These are phyloP conservation scores for Neosalanx taihuensis DNA, from an alignment of 2,797 vertebrate genomes.

Conservation along the genomic window DNA sequence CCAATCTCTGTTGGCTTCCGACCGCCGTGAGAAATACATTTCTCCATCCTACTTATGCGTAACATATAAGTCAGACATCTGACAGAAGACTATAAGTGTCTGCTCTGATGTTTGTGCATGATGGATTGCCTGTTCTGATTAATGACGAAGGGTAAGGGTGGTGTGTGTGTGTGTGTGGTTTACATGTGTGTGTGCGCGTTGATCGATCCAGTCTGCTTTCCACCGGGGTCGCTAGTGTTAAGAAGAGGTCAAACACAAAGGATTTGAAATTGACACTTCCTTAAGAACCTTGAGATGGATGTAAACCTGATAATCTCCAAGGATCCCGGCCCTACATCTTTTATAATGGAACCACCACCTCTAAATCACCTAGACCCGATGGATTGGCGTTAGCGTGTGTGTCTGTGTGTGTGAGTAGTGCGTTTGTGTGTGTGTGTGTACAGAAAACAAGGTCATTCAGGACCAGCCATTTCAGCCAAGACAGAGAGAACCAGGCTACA, in stretches of 20 bases:
- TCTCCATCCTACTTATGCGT: not conserved
- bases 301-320: constrained; percentile 52
- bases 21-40: not conserved
- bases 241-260: constrained; percentile 58
- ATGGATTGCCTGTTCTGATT: constrained; percentile 51
- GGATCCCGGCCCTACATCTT: constrained; percentile 37
- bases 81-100: constrained; percentile 40
- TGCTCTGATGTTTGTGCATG: not conserved
- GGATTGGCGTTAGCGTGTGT: too few species aligned
- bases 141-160: not conserved
- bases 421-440: too few species aligned
- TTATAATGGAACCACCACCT: constrained; percentile 27
- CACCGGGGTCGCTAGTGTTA: constrained; percentile 48
- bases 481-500: constrained; percentile 3
- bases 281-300: constrained; percentile 58
- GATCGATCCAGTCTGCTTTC: constrained; percentile 40
- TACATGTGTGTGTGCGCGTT: constrained; percentile 17
- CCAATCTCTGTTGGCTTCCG: not conserved
- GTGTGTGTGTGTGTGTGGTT: not conserved
- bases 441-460: constrained; percentile 29
- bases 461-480: constrained; percentile 13
- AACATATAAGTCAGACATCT: constrained; percentile 16
- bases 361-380: constrained; percentile 48
- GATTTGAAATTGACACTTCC: constrained; percentile 55
- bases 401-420: too few species aligned